A percentile compares a stretch with the other conserved stretches of the same genome.
These are phyloP conservation scores for Nematostella vectensis DNA, from an alignment of 92 coral and sea anemone species.

Conservation along the genomic window DNA sequence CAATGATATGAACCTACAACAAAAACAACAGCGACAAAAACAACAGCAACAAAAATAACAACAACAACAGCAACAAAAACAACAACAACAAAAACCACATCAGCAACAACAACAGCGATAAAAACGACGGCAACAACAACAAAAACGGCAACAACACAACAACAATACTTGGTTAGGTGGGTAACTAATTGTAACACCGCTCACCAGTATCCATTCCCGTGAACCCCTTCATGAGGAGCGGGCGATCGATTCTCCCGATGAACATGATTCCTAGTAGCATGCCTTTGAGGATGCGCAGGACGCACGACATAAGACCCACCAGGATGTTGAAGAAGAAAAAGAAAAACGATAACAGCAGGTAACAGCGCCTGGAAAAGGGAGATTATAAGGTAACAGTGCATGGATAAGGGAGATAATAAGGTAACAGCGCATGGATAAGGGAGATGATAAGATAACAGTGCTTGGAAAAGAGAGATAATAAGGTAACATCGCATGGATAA, in stretches of 20 bases:
- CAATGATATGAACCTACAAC: too few relatives aligned
- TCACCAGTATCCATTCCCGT: constrained; percentile 35
- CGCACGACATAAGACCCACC: constrained; percentile 65
- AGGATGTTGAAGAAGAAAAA: constrained; percentile 72
- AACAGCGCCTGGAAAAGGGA: constrained; percentile 38
- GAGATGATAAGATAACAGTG: neutral
- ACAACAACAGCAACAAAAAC: too few relatives aligned
- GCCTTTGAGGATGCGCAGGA: constrained; percentile 47
- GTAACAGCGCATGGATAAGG: neutral
- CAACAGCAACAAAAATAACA: too few relatives aligned
- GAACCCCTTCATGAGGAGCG: constrained; percentile 49
- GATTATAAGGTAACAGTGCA: neutral
- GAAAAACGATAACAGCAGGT: constrained; percentile 56
- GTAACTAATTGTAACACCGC: neutral
- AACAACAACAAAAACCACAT: too few relatives aligned
- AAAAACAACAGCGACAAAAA: too few relatives aligned
- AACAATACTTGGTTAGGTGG: too few relatives aligned
- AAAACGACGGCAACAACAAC: too few relatives aligned
- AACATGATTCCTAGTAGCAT: constrained; percentile 54
- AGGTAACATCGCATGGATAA: neutral
- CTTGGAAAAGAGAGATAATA: neutral
- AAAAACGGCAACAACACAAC: too few relatives aligned
- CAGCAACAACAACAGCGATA: too few relatives aligned
- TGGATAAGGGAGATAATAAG: neutral
- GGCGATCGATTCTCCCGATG: constrained; percentile 50